Conservation (phyloP, 2,797 vertebrate genomes). For the Gymnodraco acuticeps region DNA sequence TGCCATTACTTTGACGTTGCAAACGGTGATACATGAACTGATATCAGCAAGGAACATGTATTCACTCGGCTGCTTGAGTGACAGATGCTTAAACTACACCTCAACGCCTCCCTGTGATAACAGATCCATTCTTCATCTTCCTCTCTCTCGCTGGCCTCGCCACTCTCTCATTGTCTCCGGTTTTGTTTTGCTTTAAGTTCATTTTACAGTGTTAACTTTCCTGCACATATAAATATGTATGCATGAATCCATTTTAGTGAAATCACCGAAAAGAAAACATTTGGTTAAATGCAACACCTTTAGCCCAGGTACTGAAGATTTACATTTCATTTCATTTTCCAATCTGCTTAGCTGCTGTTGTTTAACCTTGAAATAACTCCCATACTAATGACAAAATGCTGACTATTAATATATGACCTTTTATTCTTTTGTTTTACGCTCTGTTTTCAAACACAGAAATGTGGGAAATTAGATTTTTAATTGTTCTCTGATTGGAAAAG, state of each 20-base stretch:
- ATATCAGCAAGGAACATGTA: neutral
- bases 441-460: neutral
- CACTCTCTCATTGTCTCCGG: neutral
- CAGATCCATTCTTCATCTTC: neutral
- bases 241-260: neutral
- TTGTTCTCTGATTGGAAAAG: conserved; percentile 26
- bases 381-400: neutral
- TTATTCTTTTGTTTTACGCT: too few species aligned
- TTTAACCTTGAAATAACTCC: neutral
- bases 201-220: neutral
- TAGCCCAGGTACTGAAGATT: neutral
- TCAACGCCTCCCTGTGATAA: too few species aligned
- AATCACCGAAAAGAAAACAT: neutral
- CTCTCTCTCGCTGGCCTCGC: neutral
- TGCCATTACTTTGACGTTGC: neutral
- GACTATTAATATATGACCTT: too few species aligned
- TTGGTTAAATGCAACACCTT: neutral
- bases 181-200: conserved; percentile 1
- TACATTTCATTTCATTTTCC: neutral
- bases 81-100: too few species aligned
- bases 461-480: conserved; percentile 33
- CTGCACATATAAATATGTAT: conserved; percentile 3
- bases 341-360: neutral
- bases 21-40: neutral
- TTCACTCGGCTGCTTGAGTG: neutral